Conservation (phyloP, 2,888 invertebrate species). For the Microplitis manilae region DNA sequence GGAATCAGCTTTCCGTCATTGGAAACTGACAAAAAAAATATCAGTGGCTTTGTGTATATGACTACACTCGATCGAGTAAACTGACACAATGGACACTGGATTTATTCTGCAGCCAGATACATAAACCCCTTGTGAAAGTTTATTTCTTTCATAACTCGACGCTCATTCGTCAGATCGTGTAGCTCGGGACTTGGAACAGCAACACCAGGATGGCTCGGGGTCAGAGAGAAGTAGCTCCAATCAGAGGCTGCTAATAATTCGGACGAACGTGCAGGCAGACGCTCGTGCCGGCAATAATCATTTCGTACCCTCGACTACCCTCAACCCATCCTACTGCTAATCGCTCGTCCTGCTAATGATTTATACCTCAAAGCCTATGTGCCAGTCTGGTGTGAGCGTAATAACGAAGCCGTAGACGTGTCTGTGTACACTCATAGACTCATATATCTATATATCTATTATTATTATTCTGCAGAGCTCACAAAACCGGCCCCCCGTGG, state of each 20-base stretch:
- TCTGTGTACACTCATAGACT: background rate
- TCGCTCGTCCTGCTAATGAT: conserved; percentile 69
- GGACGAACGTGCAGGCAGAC: conserved; percentile 49
- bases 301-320: conserved; percentile 49
- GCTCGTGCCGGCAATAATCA: conserved; percentile 65
- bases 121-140: background rate
- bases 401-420: background rate
- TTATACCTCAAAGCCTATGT: conserved; percentile 61
- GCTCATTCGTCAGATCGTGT: background rate
- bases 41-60: no score
- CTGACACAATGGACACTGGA: no score
- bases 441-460: background rate
- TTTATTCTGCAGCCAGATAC: no score
- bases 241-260: conserved; percentile 68
- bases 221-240: conserved; percentile 59
- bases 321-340: conserved; percentile 63
- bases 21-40: no score
- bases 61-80: no score
- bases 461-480: conserved; percentile 12
- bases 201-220: conserved; percentile 6
- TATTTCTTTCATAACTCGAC: background rate
- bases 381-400: conserved; percentile 24
- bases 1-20: no score
- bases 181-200: background rate
- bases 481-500: conserved; percentile 61